phyloP scores from a whole-genome alignment of 2,113 vertebrate genomes.

The Boulengeromyrus knoepffleri region DNA sequence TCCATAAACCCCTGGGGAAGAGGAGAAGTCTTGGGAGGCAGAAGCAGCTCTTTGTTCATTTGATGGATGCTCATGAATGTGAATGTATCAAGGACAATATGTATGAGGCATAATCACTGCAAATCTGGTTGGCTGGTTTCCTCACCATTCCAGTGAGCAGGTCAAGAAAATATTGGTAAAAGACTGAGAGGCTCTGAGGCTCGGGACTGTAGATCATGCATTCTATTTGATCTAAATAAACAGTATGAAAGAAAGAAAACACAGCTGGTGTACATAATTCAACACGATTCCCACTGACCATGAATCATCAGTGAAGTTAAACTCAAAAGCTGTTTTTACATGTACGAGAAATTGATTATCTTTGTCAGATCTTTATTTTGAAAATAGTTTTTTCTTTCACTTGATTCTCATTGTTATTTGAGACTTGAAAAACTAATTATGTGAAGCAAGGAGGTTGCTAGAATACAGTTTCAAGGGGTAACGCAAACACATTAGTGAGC shows the following conservation, averaged over 20 bases:
- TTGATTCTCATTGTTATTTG: neutral
- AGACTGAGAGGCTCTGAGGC: conserved; percentile 48
- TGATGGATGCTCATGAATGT: neutral
- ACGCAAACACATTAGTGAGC: neutral
- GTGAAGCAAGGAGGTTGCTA: conserved; percentile 28
- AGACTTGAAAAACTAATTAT: neutral
- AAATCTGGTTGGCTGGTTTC: neutral
- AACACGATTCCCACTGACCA: neutral
- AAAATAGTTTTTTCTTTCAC: neutral
- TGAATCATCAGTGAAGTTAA: neutral
- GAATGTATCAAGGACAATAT: neutral
- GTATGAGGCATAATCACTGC: neutral
- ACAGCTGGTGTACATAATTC: neutral
- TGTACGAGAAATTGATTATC: neutral
- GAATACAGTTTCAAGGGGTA: conserved; percentile 27
- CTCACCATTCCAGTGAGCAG: conserved; percentile 75
- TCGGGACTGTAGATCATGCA: conserved; percentile 60
- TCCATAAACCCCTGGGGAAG: conserved; percentile 72
- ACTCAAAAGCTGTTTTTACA: neutral
- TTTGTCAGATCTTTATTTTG: neutral
- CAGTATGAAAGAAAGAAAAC: neutral
- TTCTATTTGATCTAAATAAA: conserved; percentile 20
- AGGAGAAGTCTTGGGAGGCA: neutral
- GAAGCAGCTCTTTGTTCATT: neutral
- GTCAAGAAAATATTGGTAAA: conserved; percentile 64